Percentiles rank a stretch among this genome's conserved stretches.
Conservation (phyloP, 2,797 vertebrate genomes). For the Perodicticus potto region DNA sequence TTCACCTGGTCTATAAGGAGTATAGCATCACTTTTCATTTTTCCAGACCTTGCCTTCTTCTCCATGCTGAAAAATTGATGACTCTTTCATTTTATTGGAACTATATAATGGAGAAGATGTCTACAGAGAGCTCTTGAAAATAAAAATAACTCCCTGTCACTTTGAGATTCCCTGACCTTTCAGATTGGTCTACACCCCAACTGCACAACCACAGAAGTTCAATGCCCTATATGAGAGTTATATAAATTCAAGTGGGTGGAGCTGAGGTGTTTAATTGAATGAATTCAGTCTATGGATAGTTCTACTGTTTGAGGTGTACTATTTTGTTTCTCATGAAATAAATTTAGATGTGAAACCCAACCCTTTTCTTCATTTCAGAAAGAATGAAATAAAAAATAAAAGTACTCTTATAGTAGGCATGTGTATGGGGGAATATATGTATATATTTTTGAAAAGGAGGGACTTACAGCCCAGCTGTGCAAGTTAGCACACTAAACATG, state of each 20-base stretch:
- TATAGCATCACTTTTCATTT: not conserved
- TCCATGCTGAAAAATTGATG: not conserved
- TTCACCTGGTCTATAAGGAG: not conserved
- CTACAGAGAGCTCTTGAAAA: not conserved
- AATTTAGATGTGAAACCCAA: not conserved
- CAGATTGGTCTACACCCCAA: too few relatives aligned
- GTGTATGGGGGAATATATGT: not conserved
- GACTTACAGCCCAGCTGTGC: not conserved
- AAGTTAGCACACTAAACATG: not conserved
- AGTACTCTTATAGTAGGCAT: not conserved
- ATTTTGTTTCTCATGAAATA: not conserved
- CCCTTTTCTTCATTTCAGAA: not conserved
- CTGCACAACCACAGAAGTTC: not conserved
- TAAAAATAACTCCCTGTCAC: not conserved
- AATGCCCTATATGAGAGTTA: not conserved
- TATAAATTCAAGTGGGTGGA: not conserved
- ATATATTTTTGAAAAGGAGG: slow-evolving; percentile 10
- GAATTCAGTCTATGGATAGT: not conserved
- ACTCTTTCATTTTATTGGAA: not conserved
- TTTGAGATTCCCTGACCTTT: not conserved
- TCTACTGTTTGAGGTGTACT: not conserved
- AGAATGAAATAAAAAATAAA: slow-evolving; percentile 21
- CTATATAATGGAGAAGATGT: not conserved
- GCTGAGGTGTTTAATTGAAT: not conserved
- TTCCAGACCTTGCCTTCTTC: not conserved